A percentile compares a stretch with the other conserved stretches of the same genome.
Evolutionary conservation across 2,113 vertebrate species (phyloP).

Genomic region (Neolamprologus caudopunctatus): DNA sequence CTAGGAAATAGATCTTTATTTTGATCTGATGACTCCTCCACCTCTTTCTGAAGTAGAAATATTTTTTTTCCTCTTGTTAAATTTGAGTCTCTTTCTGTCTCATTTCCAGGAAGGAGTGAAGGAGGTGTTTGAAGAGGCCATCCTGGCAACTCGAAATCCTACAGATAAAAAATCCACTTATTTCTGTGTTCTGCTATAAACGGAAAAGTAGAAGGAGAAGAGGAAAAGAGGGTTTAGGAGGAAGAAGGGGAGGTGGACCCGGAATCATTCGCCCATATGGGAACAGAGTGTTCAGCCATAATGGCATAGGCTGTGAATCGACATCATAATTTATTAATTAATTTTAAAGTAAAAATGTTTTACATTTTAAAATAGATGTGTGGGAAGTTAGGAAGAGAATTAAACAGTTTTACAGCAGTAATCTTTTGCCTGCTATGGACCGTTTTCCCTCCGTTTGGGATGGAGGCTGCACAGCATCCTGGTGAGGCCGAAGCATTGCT

Average conservation of each 20-base stretch:
- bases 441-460: accelerated
- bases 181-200: slow-evolving; percentile 63
- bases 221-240: neutral
- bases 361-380: neutral
- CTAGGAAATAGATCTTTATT: neutral
- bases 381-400: neutral
- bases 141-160: slow-evolving; percentile 66
- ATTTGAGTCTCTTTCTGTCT: neutral
- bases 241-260: neutral
- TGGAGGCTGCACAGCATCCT: neutral
- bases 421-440: neutral
- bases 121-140: slow-evolving; percentile 72
- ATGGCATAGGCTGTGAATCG: neutral
- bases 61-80: neutral
- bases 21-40: too few relatives aligned
- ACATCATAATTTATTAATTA: neutral
- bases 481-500: neutral
- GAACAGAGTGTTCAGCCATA: neutral
- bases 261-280: neutral
- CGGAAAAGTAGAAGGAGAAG: neutral
- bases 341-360: neutral
- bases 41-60: neutral
- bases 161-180: slow-evolving; percentile 65
- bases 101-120: slow-evolving; percentile 55
- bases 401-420: neutral